A percentile compares a stretch with the other conserved stretches of the same genome.
Conservation (phyloP, 2,797 vertebrate genomes). For the Gymnothorax javanicus region DNA sequence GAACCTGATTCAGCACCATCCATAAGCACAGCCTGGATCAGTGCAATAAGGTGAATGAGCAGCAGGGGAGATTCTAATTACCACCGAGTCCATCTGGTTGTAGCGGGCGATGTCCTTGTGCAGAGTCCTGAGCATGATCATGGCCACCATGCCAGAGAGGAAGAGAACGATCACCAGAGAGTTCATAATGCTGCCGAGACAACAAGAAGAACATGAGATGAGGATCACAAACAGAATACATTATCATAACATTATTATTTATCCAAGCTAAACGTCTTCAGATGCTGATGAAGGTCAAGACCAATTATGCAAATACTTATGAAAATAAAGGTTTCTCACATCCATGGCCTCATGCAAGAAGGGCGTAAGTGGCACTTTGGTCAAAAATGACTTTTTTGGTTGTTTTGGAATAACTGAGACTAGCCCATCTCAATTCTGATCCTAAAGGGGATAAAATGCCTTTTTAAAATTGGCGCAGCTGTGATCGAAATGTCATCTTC, state of each 20-base stretch:
- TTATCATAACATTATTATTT: no score
- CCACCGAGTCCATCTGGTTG: slow-evolving; percentile 94
- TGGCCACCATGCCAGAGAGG: slow-evolving; percentile 94
- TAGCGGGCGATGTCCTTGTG: slow-evolving; percentile 96
- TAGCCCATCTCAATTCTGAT: no score
- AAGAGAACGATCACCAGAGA: slow-evolving; percentile 94
- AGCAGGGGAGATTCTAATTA: slow-evolving; percentile 64
- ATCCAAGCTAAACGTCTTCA: background rate
- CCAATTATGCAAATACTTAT: background rate
- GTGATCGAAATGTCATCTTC: no score
- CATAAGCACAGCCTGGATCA: background rate
- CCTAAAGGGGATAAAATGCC: no score
- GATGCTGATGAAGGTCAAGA: background rate
- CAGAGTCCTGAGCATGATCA: slow-evolving; percentile 92
- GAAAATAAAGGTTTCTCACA: background rate
- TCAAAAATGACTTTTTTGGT: no score
- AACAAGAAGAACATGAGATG: slow-evolving; percentile 26
- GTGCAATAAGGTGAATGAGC: background rate
- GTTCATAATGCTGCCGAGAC: slow-evolving; percentile 87
- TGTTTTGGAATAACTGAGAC: no score
- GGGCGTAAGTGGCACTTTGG: no score
- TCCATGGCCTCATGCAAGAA: no score
- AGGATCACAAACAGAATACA: background rate
- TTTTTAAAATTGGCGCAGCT: no score
- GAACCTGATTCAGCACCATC: background rate